Evolutionary conservation across 2,113 vertebrate species (phyloP), one percentile per base, ranked within the genome.

Genomic region (Aegotheles bennettii): DNA sequence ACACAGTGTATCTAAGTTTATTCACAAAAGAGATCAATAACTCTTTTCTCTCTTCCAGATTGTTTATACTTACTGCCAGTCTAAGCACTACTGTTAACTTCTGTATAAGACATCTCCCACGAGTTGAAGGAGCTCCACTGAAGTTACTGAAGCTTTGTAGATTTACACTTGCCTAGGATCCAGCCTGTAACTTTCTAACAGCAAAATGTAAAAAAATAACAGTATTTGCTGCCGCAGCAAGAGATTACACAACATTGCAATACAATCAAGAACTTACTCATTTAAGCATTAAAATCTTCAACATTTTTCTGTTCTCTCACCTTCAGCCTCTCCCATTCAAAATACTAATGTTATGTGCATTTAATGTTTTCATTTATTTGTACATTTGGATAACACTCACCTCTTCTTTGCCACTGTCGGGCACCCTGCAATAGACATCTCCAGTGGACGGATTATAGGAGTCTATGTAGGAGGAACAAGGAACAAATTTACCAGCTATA

Each of bases 391-490:
- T 29, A 36, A 29, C 10, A 98, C 98, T 98, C 89, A 99, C 99
- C 99, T 99, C 99, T 69, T 98, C 97, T 70, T 94, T 94, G 23
- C 98, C 98, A 84, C 99, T 99, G 93, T 99, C 97, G 9, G 99
- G 99, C 21, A 99, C 98, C 87, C 92, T 98, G 98, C 99, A 99
- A 92, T 99, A 99, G 9, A 99, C 96, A 69, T 99, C 98, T 29
- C 99, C 99, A 0, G 98, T 99, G 11, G 99, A 99, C 0, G 99
- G 99, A 50, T 99, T 98, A 16, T 98, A 98, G 10, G 99, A 99
- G 96, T 99, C 98, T 64, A 99, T 93, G 35, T 98, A 98, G 6
- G 96, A 97, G 51, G 81, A 78, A 88, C 98, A 99, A n/a, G 99
- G 96, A 47, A 98, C 88, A 86, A 99, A 99, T 87, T 97, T 98